These are phyloP conservation scores for Protonemura montana DNA, from an alignment of 2,888 invertebrate genomes.

Conservation along the genomic window DNA sequence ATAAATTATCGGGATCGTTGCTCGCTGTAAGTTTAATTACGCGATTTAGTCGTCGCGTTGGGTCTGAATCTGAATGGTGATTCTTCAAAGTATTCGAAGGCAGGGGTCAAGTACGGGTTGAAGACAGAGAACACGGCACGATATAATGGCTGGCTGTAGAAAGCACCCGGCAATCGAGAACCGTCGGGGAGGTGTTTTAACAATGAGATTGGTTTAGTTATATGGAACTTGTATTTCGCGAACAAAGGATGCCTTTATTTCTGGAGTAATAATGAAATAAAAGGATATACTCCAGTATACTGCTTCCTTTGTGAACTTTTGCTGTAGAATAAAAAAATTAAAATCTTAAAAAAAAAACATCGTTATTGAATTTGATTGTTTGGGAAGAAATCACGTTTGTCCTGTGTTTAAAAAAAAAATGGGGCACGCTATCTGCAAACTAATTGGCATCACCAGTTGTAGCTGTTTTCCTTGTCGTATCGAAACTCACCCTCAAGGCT, in stretches of 20 bases:
- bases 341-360: neutral
- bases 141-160: conserved; percentile 16
- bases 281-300: conserved; percentile 12
- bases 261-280: conserved; percentile 5
- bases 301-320: conserved; percentile 2
- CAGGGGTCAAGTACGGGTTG: conserved; percentile 9
- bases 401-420: neutral
- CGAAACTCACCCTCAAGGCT: neutral
- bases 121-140: neutral
- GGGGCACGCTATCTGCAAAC: neutral
- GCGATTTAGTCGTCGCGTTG: neutral
- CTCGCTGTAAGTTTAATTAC: neutral
- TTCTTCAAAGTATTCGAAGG: neutral
- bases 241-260: conserved; percentile 21
- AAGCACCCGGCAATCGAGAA: neutral
- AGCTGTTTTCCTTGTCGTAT: too few relatives aligned
- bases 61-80: neutral
- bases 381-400: neutral
- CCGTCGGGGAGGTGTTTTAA: conserved; percentile 13
- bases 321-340: neutral
- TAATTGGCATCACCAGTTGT: neutral
- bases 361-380: conserved; percentile 2
- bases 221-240: neutral
- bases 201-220: conserved; percentile 31
- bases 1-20: neutral